phyloP scores from a whole-genome alignment of 2,888 invertebrate species.

The Lepidochrysops patricia region DNA sequence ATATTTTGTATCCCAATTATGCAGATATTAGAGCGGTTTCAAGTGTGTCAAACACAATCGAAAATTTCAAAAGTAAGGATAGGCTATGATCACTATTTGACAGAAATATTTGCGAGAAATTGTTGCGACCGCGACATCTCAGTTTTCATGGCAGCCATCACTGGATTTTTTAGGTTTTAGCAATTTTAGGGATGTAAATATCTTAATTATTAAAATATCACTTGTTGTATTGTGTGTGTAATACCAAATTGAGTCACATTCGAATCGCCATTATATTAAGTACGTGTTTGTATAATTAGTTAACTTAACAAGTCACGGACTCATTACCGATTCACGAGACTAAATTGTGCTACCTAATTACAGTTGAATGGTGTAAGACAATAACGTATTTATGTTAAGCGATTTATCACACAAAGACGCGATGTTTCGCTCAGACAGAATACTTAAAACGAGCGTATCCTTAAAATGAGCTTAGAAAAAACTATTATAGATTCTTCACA shows the following conservation, averaged over 20 bases:
- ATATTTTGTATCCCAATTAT: slow-evolving; percentile 12
- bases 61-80: too few relatives aligned
- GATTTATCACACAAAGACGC: slow-evolving; percentile 67
- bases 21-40: slow-evolving; percentile 6
- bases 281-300: not conserved
- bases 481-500: slow-evolving; percentile 50
- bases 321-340: slow-evolving; percentile 68
- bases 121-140: too few relatives aligned
- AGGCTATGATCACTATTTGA: too few relatives aligned
- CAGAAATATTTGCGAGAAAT: too few relatives aligned
- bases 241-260: not conserved
- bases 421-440: slow-evolving; percentile 53
- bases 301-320: slow-evolving; percentile 26
- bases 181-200: too few relatives aligned
- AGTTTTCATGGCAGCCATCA: too few relatives aligned
- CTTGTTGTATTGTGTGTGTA: not conserved
- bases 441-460: slow-evolving; percentile 38
- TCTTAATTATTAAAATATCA: not conserved
- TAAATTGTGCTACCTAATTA: slow-evolving; percentile 74
- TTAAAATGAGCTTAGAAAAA: slow-evolving; percentile 62
- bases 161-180: too few relatives aligned
- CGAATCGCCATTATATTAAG: not conserved
- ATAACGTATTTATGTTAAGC: slow-evolving; percentile 70
- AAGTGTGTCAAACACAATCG: too few relatives aligned
- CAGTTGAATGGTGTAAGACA: slow-evolving; percentile 62